A percentile compares a stretch with the other conserved stretches of the same genome.
Evolutionary conservation across 2,797 vertebrate genomes (phyloP).

Genomic region (Thamnophis elegans): DNA sequence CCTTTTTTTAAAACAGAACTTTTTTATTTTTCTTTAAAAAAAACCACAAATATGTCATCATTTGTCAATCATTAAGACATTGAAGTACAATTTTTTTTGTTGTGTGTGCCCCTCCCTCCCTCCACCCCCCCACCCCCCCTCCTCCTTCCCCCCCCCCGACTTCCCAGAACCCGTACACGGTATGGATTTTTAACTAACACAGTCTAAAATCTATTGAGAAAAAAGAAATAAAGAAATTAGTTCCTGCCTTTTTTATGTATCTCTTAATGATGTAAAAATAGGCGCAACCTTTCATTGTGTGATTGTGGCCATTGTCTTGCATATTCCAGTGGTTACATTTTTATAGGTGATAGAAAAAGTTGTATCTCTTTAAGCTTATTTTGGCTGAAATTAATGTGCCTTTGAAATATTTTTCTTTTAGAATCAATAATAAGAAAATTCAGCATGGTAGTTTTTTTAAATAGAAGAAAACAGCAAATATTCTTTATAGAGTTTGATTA

Average conservation of each 20-base stretch:
- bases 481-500: constrained; percentile 28
- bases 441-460: background rate
- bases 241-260: background rate
- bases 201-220: too few relatives aligned
- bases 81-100: too few relatives aligned
- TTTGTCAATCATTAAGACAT: too few relatives aligned
- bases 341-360: background rate
- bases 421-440: fast-evolving
- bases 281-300: background rate
- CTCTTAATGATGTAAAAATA: background rate
- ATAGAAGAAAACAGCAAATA: background rate
- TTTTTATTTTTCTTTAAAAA: too few relatives aligned
- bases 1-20: too few relatives aligned
- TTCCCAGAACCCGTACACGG: too few relatives aligned
- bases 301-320: background rate
- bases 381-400: background rate
- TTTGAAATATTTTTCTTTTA: background rate
- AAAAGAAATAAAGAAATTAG: too few relatives aligned
- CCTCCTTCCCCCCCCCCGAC: too few relatives aligned
- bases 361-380: background rate
- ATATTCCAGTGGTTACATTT: background rate
- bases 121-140: too few relatives aligned
- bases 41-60: too few relatives aligned
- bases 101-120: too few relatives aligned
- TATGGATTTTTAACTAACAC: too few relatives aligned